These are phyloP conservation scores for Chaitophorus viminalis DNA, from an alignment of 2,888 invertebrate genomes.

Conservation along the genomic window DNA sequence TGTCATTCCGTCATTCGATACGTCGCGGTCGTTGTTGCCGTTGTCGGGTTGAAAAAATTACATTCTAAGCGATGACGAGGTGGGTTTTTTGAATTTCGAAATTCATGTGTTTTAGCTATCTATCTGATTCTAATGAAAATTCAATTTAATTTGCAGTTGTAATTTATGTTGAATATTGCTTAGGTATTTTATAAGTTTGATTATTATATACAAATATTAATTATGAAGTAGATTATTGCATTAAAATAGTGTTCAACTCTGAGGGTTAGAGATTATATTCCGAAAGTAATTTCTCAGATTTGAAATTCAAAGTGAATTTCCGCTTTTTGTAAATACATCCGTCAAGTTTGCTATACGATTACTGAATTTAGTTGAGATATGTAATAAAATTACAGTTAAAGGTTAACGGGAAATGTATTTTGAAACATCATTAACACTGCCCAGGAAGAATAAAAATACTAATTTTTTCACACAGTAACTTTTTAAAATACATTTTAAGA, in stretches of 20 bases:
- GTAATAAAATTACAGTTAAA: constrained; percentile 41
- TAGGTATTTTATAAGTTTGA: not conserved
- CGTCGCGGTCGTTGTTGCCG: constrained; percentile 18
- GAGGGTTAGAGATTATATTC: not conserved
- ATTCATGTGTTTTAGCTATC: not conserved
- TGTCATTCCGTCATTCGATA: constrained; percentile 26
- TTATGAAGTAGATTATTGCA: too few relatives aligned
- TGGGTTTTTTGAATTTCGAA: not conserved
- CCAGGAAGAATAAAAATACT: not conserved
- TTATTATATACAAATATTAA: not conserved
- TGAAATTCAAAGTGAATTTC: not conserved
- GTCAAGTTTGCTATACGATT: not conserved
- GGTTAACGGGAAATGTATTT: constrained; percentile 34
- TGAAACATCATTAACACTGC: constrained; percentile 1
- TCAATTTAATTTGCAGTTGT: too few relatives aligned
- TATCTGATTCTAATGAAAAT: not conserved
- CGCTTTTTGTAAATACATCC: not conserved
- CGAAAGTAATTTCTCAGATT: not conserved
- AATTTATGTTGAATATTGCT: too few relatives aligned
- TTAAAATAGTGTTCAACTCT: not conserved
- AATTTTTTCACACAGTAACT: constrained; percentile 18
- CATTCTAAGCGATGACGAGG: not conserved
- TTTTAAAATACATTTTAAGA: constrained; percentile 2
- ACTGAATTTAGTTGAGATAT: not conserved
- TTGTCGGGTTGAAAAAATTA: not conserved